phyloP scores from a whole-genome alignment of 2,797 vertebrate genomes.

The Eulemur rubriventer region DNA sequence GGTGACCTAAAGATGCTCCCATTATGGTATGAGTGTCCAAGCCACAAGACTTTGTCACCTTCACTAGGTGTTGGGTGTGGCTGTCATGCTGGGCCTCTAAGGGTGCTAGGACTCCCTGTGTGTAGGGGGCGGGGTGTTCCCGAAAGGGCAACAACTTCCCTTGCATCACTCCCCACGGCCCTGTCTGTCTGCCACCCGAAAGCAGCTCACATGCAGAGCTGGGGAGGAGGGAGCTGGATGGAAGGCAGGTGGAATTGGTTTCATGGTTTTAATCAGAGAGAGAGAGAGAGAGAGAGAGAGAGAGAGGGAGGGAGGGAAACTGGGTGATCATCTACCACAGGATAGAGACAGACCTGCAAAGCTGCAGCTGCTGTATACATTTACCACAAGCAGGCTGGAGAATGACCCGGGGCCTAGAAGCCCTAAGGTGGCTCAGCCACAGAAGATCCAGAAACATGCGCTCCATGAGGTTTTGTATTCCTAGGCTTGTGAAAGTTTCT shows the following conservation, averaged over 20 bases:
- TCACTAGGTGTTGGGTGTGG: too few relatives aligned
- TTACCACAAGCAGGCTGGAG: not conserved
- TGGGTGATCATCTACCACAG: not conserved
- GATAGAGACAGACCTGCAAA: not conserved
- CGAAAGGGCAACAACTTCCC: not conserved
- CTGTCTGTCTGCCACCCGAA: not conserved
- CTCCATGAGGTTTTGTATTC: not conserved
- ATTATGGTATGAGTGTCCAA: not conserved
- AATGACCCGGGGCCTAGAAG: not conserved
- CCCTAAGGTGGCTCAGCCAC: not conserved
- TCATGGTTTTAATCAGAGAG: not conserved
- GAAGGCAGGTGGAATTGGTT: not conserved
- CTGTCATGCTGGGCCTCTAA: not conserved
- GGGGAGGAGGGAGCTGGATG: not conserved
- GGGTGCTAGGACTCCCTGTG: not conserved
- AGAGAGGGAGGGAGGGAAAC: not conserved
- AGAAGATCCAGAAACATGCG: not conserved
- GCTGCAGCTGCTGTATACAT: not conserved
- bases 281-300: not conserved
- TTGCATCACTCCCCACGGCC: not conserved
- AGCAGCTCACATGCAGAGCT: not conserved
- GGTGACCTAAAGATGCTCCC: not conserved
- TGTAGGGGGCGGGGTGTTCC: not conserved
- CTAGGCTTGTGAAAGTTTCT: not conserved
- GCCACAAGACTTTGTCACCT: not conserved